Percentiles rank a stretch among this genome's conserved stretches.
These are phyloP conservation scores for Patella ulyssiponensis DNA, from an alignment of 2,888 invertebrate genomes.

Conservation along the genomic window DNA sequence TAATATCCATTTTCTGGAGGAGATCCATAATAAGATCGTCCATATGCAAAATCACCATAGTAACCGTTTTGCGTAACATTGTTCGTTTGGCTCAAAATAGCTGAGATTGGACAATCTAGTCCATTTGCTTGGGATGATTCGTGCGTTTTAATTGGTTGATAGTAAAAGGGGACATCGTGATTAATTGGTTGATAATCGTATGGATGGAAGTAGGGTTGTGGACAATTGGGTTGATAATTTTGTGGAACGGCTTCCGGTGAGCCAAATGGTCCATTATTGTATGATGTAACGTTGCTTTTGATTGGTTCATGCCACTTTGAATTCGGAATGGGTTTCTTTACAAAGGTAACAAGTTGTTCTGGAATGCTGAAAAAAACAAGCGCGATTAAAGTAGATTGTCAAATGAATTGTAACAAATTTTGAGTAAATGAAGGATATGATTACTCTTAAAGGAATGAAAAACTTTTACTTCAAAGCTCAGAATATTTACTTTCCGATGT, in stretches of 20 bases:
- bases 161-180: constrained; percentile 1
- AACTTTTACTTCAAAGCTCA: too few relatives aligned
- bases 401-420: neutral
- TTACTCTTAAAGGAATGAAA: too few relatives aligned
- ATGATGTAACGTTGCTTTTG: neutral
- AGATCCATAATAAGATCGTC: neutral
- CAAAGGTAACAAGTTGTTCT: neutral
- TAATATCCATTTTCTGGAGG: neutral
- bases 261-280: neutral
- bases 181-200: neutral
- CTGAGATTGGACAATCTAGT: neutral
- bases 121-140: neutral
- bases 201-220: neutral
- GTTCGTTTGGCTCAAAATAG: neutral
- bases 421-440: too few relatives aligned
- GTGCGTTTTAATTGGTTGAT: constrained; percentile 7
- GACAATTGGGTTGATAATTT: neutral
- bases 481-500: too few relatives aligned
- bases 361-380: neutral
- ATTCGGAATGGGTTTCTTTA: constrained; percentile 4
- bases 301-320: constrained; percentile 8
- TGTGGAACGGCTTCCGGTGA: neutral
- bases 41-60: neutral
- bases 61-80: neutral
- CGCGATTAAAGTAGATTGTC: too few relatives aligned